Conservation (phyloP, 2,113 vertebrate genomes). For the Cyrtonyx montezumae region DNA sequence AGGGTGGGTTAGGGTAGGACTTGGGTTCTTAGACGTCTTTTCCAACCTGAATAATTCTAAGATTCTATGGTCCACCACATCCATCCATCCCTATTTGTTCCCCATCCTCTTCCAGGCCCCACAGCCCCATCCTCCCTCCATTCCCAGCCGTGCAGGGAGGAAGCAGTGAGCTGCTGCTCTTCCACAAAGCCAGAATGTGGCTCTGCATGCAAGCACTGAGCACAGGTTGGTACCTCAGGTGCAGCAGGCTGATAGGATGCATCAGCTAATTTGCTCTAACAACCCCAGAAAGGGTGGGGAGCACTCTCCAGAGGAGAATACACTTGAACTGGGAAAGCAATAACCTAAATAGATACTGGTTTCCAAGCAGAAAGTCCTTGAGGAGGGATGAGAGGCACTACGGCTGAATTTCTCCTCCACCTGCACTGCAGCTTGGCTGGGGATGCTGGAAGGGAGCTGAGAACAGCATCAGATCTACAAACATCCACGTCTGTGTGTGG, state of each 20-base stretch:
- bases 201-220: neutral
- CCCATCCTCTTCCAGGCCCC: neutral
- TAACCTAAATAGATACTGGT: conserved; percentile 43
- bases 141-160: neutral
- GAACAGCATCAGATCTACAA: neutral
- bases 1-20: too few species aligned
- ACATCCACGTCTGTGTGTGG: rapidly evolving
- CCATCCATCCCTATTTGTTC: neutral
- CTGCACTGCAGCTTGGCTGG: neutral
- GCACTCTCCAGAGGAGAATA: conserved; percentile 48
- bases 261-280: conserved; percentile 56
- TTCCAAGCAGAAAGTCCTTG: conserved; percentile 53
- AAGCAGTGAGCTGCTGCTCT: neutral
- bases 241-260: conserved; percentile 39
- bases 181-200: neutral
- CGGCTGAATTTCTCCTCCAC: neutral
- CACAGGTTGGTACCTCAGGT: neutral
- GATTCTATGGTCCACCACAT: neutral
- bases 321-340: conserved; percentile 27
- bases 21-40: too few species aligned
- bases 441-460: neutral
- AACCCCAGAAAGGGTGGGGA: conserved; percentile 42
- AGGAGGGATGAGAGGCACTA: conserved; percentile 40
- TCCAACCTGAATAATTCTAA: too few species aligned
- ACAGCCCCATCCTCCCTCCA: neutral